Conservation (phyloP, 2,113 vertebrate genomes). For the Piprites chloris region DNA sequence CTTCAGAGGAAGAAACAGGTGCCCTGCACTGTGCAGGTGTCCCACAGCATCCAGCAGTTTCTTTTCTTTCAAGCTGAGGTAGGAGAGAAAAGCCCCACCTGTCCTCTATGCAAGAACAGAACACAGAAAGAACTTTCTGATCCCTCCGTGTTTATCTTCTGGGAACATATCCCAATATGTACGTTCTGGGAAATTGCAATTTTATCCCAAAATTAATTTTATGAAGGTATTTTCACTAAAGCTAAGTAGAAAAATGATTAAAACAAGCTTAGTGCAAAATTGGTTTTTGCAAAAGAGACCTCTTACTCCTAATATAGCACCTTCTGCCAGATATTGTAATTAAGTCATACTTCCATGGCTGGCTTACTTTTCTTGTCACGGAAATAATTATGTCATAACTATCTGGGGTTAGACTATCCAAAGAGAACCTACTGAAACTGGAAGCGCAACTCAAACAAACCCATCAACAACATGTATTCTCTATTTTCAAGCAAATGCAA, state of each 20-base stretch:
- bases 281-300: background rate
- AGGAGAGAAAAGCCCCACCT: background rate
- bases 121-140: background rate
- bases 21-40: background rate
- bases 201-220: background rate
- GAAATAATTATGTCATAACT: constrained; percentile 37
- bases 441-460: background rate
- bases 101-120: background rate
- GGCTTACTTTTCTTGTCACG: background rate
- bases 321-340: constrained; percentile 37
- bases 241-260: background rate
- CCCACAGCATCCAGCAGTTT: background rate
- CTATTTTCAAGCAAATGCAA: background rate
- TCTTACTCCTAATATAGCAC: background rate
- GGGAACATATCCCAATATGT: background rate
- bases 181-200: background rate
- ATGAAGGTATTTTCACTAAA: background rate
- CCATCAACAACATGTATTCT: background rate
- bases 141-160: background rate
- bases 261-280: background rate
- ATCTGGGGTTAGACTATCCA: background rate
- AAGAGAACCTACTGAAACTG: background rate
- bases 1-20: background rate
- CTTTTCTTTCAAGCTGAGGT: background rate
- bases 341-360: background rate